Evolutionary conservation across 2,113 vertebrate genomes (phyloP), one percentile per base, ranked within the genome.

Genomic region (Anarrhichthys ocellatus): DNA sequence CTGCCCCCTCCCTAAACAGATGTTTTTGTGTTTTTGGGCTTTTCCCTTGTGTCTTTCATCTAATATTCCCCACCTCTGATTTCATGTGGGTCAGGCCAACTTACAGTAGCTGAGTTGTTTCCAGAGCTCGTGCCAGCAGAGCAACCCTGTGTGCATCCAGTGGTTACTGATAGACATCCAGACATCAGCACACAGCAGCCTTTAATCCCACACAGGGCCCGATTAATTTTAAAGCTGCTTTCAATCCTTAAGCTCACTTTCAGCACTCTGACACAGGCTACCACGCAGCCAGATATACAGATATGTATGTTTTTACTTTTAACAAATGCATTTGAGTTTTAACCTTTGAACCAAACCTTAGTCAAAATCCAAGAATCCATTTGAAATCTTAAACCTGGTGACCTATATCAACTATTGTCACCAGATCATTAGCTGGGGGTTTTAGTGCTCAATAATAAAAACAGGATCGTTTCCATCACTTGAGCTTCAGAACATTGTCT

Each of bases 151-250:
- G 48, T 74, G 44, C 27, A n/a, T 76, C 42, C 67, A 63, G 59
- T 27, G 40, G 72, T 22, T 17, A 68, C 61, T 78, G 87, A 90
- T 44, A 64, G 69, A 76, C 78, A 81, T 83, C 81, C 82, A 84
- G 80, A 44, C 64, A 67, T 46, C n/a, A 67, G 42, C 24, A 46
- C 67, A 65, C 76, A 84, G 58, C 76, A 88, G 73, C 70, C 59
- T 92, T 69, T 95, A 95, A 95, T 95, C 94, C 92, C 73, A 83
- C 81, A 73, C 89, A 87, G 90, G 77, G 65, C 68, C 82, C 78
- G 94, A 95, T 95, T 95, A 93, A 93, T 86, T 93, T 90, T 92
- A 93, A 95, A 95, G 90, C 92, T 24, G 91, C 89, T 95, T 93
- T 93, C 68, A 84, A 90, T 70, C 89, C 75, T 86, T 94, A 93